Evolutionary conservation across 2,888 invertebrate species (phyloP).

Genomic region (Meloe dianella): DNA sequence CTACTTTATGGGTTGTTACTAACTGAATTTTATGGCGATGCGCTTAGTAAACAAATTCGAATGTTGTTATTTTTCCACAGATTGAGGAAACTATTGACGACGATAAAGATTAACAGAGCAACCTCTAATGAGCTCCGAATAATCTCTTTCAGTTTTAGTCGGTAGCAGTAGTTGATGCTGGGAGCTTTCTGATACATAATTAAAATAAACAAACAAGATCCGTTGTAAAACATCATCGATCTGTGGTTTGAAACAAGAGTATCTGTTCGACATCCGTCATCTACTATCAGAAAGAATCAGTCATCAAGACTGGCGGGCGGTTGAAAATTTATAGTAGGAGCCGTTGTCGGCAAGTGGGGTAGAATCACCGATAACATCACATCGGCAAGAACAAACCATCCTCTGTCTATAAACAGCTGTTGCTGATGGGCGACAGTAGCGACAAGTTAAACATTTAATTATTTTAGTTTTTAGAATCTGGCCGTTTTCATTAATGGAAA

Average conservation of each 20-base stretch:
- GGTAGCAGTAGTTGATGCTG: not conserved
- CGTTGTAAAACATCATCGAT: slow-evolving; percentile 5
- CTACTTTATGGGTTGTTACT: slow-evolving; percentile 46
- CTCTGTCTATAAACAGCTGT: slow-evolving; percentile 37
- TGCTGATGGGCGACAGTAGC: slow-evolving; percentile 35
- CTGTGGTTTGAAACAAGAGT: not conserved
- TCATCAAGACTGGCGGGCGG: not conserved
- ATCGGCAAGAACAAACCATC: slow-evolving; percentile 33
- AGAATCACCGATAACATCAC: slow-evolving; percentile 35
- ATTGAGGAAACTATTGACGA: not conserved
- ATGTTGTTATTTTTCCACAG: slow-evolving; percentile 38
- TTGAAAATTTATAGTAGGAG: not conserved
- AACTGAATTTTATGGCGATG: slow-evolving; percentile 33
- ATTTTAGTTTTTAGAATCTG: slow-evolving; percentile 35
- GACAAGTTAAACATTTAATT: slow-evolving; percentile 38
- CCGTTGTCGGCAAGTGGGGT: not conserved
- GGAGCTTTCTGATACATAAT: not conserved
- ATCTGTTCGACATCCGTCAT: slow-evolving; percentile 10
- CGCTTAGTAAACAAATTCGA: slow-evolving; percentile 22
- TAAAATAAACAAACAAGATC: slow-evolving; percentile 4
- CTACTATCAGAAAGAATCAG: slow-evolving; percentile 4
- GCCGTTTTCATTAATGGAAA: slow-evolving; percentile 33
- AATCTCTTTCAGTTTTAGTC: not conserved
- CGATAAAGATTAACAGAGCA: not conserved
- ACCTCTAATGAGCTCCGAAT: not conserved